A percentile compares a stretch with the other conserved stretches of the same genome.
Conservation (phyloP, 2,888 invertebrate species). For the Punctoribates punctum region DNA sequence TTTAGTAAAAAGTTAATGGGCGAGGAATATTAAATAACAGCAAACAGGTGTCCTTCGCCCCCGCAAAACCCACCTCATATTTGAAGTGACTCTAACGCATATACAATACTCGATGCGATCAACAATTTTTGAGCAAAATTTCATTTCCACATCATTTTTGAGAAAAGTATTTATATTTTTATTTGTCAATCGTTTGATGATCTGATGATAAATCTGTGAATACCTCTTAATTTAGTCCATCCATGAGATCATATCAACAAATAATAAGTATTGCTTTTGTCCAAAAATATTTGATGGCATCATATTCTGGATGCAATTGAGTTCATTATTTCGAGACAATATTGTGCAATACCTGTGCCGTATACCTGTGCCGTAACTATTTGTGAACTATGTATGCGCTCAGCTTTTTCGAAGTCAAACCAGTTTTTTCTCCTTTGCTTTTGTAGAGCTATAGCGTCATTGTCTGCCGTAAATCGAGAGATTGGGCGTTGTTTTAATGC, state of each 20-base stretch:
- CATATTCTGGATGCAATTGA: neutral
- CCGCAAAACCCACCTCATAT: slow-evolving; percentile 25
- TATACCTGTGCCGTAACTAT: slow-evolving; percentile 13
- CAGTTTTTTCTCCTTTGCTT: slow-evolving; percentile 34
- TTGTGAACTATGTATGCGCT: slow-evolving; percentile 19
- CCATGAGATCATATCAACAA: neutral
- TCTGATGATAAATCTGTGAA: slow-evolving; percentile 12
- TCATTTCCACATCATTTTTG: neutral
- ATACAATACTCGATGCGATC: slow-evolving; percentile 12
- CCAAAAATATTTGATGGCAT: slow-evolving; percentile 22
- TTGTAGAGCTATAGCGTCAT: slow-evolving; percentile 25
- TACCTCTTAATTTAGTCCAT: slow-evolving; percentile 28
- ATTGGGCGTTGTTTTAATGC: slow-evolving; percentile 36
- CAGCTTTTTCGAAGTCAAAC: slow-evolving; percentile 11
- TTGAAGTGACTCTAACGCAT: neutral
- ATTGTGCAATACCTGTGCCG: slow-evolving; percentile 28
- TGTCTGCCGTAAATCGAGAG: slow-evolving; percentile 35
- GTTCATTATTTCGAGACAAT: slow-evolving; percentile 24
- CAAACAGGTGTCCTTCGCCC: slow-evolving; percentile 31
- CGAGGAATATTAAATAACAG: slow-evolving; percentile 32
- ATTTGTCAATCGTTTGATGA: slow-evolving; percentile 1
- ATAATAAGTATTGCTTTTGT: slow-evolving; percentile 6
- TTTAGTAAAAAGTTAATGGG: neutral
- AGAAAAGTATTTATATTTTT: neutral
- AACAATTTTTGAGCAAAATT: slow-evolving; percentile 6